These are phyloP conservation scores for Channallabes apus DNA, from an alignment of 2,797 vertebrate species.

Conservation along the genomic window DNA sequence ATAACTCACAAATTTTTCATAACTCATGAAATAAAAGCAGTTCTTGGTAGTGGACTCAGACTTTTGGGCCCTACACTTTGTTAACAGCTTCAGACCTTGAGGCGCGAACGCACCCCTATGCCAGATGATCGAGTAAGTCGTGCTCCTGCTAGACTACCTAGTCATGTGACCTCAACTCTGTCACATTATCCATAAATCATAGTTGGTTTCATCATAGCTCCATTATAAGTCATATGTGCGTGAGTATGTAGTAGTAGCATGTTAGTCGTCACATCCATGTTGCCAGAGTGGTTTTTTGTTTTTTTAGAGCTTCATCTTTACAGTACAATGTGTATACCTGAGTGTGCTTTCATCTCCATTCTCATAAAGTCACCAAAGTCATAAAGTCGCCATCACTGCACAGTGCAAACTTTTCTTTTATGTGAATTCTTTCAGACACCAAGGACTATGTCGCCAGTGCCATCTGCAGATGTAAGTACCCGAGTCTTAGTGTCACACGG, in stretches of 20 bases:
- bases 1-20: not conserved
- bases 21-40: slow-evolving; percentile 9
- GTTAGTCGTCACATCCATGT: not conserved
- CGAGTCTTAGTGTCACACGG: too few species aligned
- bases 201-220: not conserved
- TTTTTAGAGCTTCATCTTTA: not conserved
- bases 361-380: not conserved
- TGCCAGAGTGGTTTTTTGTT: not conserved
- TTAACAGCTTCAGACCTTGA: slow-evolving; percentile 62
- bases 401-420: not conserved
- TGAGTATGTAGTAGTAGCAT: not conserved
- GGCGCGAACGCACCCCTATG: slow-evolving; percentile 61
- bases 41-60: slow-evolving; percentile 28
- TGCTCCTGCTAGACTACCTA: slow-evolving; percentile 18
- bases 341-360: slow-evolving; percentile 9
- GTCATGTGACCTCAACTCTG: slow-evolving; percentile 1
- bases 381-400: not conserved
- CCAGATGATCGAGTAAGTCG: slow-evolving; percentile 59
- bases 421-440: slow-evolving; percentile 76
- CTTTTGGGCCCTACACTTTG: slow-evolving; percentile 44
- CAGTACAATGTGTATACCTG: not conserved
- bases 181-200: not conserved
- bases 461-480: slow-evolving; percentile 81
- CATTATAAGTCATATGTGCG: not conserved
- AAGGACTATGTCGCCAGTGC: slow-evolving; percentile 83